phyloP scores from a whole-genome alignment of 1,140 invertebrate species.

The Drosophila lini region DNA sequence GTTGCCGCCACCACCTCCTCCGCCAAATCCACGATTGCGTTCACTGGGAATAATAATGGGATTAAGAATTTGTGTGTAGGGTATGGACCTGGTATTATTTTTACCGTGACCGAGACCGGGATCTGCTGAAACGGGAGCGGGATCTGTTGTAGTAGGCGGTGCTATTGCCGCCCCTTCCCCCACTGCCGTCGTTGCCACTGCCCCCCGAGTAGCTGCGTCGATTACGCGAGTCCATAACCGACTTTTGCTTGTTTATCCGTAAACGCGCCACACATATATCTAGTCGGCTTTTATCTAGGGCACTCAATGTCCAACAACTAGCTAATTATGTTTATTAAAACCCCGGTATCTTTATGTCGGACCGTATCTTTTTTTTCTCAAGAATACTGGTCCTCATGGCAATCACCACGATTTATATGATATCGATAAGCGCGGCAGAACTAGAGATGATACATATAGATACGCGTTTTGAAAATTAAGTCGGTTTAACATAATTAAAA shows the following conservation, averaged over 20 bases:
- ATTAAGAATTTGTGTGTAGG: not conserved
- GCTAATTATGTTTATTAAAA: not conserved
- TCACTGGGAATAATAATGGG: conserved; percentile 37
- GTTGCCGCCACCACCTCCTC: not conserved
- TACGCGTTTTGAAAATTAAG: not conserved
- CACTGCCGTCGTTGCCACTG: conserved; percentile 19
- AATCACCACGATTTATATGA: too few species aligned
- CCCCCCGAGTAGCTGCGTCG: conserved; percentile 58
- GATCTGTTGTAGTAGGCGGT: conserved; percentile 28
- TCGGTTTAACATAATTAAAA: too few species aligned
- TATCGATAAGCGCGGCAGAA: conserved; percentile 14
- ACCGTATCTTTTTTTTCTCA: conserved; percentile 21
- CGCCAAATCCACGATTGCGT: conserved; percentile 39
- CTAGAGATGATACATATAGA: not conserved
- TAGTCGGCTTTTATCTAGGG: not conserved
- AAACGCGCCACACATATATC: not conserved
- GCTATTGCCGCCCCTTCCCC: conserved; percentile 36
- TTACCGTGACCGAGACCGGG: conserved; percentile 73
- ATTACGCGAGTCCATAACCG: conserved; percentile 64
- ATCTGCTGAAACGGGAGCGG: conserved; percentile 58
- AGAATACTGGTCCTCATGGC: conserved; percentile 8
- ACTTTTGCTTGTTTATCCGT: not conserved
- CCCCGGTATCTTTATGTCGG: conserved; percentile 7
- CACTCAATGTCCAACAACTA: not conserved
- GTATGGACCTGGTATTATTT: not conserved